phyloP scores from a whole-genome alignment of 2,113 vertebrate species.

The Odontesthes bonariensis region DNA sequence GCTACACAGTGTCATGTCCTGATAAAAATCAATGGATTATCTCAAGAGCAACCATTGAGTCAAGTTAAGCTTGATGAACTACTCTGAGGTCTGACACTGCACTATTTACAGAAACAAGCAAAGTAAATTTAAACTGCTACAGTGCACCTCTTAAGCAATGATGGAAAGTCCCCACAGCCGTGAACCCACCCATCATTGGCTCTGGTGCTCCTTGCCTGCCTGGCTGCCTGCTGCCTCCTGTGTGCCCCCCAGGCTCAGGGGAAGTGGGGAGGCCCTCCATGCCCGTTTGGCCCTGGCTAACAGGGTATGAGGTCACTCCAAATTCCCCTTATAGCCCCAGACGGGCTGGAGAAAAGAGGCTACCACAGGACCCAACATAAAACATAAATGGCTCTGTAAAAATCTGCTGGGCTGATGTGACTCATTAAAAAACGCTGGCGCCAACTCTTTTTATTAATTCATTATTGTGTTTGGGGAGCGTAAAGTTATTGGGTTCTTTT shows the following conservation, averaged over 20 bases:
- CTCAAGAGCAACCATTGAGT: slow-evolving; percentile 64
- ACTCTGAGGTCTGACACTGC: slow-evolving; percentile 54
- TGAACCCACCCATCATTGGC: slow-evolving; percentile 73
- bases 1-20: slow-evolving; percentile 27
- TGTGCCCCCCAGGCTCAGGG: slow-evolving; percentile 79
- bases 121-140: slow-evolving; percentile 64
- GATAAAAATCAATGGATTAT: slow-evolving; percentile 59
- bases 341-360: slow-evolving; percentile 72
- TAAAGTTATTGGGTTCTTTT: slow-evolving; percentile 64
- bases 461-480: slow-evolving; percentile 79
- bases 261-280: slow-evolving; percentile 77
- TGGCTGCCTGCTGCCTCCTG: slow-evolving; percentile 72
- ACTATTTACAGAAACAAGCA: slow-evolving; percentile 64
- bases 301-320: slow-evolving; percentile 84
- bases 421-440: slow-evolving; percentile 85
- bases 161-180: slow-evolving; percentile 81
- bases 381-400: slow-evolving; percentile 82
- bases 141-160: slow-evolving; percentile 64
- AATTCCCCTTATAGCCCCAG: slow-evolving; percentile 82
- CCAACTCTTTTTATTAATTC: slow-evolving; percentile 84
- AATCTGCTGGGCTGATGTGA: slow-evolving; percentile 80
- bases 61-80: slow-evolving; percentile 60
- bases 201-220: slow-evolving; percentile 66
- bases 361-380: slow-evolving; percentile 80
- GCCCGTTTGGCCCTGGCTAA: slow-evolving; percentile 79